phyloP scores from a whole-genome alignment of 1,140 invertebrate genomes.

The Panagrolaimus sp. region DNA sequence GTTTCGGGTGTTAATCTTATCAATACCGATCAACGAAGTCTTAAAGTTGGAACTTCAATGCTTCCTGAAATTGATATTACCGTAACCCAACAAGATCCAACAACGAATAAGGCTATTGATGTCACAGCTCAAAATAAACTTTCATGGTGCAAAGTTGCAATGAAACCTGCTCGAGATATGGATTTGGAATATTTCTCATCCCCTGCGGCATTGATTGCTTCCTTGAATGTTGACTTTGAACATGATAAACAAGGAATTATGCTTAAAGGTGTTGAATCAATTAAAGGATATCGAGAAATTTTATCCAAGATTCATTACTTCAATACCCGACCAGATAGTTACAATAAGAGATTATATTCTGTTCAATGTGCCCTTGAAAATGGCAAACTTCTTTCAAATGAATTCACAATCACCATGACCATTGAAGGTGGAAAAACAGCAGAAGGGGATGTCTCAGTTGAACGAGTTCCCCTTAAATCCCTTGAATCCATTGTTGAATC shows the following conservation, averaged over 20 bases:
- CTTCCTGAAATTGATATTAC: constrained; percentile 53
- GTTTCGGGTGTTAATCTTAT: constrained; percentile 49
- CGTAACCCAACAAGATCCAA: constrained; percentile 42
- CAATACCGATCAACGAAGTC: constrained; percentile 33
- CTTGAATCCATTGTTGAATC: constrained; percentile 10
- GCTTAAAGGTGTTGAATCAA: constrained; percentile 47
- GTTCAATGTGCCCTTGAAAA: constrained; percentile 52
- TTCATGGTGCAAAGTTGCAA: constrained; percentile 56
- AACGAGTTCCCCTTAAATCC: constrained; percentile 21
- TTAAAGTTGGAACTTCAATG: constrained; percentile 51
- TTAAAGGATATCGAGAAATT: constrained; percentile 46
- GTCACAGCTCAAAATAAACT: constrained; percentile 48
- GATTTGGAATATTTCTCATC: constrained; percentile 57
- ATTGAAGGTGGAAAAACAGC: constrained; percentile 24
- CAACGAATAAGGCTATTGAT: constrained; percentile 40
- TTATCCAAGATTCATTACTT: constrained; percentile 58
- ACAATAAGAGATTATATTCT: constrained; percentile 53
- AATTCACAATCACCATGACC: constrained; percentile 46
- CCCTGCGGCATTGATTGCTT: constrained; percentile 55
- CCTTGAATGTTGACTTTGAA: constrained; percentile 55
- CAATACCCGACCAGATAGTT: constrained; percentile 56
- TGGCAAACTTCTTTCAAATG: constrained; percentile 55
- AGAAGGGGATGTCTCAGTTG: constrained; percentile 25
- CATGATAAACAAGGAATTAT: constrained; percentile 56
- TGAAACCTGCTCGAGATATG: constrained; percentile 57